Evolutionary conservation across 1,140 invertebrate species (phyloP).

Genomic region (Bombus confusus): DNA sequence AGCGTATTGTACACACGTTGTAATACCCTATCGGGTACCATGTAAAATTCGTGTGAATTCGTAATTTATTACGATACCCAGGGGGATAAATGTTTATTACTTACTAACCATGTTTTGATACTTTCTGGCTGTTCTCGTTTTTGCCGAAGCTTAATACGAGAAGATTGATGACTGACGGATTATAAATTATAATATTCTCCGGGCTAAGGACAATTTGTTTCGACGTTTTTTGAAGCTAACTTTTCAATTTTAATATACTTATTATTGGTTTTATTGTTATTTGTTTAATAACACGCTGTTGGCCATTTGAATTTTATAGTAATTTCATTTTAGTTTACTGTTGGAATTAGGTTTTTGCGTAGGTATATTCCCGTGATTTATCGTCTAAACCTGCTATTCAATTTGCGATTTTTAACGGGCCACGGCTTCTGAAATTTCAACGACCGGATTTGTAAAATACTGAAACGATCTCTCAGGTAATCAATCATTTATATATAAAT

Average conservation of each 20-base stretch:
- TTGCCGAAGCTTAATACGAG: not conserved
- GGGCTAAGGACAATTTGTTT: not conserved
- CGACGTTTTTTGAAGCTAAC: not conserved
- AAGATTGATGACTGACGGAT: constrained; percentile 11
- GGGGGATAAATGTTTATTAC: not conserved
- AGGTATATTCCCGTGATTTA: not conserved
- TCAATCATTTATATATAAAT: not conserved
- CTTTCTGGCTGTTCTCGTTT: not conserved
- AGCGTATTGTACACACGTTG: not conserved
- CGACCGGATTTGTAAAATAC: not conserved
- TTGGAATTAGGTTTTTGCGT: not conserved
- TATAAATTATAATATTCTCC: not conserved
- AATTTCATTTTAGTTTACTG: not conserved
- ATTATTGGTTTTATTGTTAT: not conserved
- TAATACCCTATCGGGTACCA: not conserved
- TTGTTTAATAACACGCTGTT: not conserved
- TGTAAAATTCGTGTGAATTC: constrained; percentile 13
- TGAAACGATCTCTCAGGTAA: not conserved
- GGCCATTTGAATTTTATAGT: not conserved
- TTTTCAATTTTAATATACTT: not conserved
- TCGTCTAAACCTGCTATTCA: not conserved
- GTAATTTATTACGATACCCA: not conserved
- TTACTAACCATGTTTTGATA: not conserved
- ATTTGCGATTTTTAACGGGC: not conserved
- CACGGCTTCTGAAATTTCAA: not conserved